Evolutionary conservation across 2,888 invertebrate genomes (phyloP), one percentile per base, ranked within the genome.

Genomic region (Perizoma flavofasciatum): DNA sequence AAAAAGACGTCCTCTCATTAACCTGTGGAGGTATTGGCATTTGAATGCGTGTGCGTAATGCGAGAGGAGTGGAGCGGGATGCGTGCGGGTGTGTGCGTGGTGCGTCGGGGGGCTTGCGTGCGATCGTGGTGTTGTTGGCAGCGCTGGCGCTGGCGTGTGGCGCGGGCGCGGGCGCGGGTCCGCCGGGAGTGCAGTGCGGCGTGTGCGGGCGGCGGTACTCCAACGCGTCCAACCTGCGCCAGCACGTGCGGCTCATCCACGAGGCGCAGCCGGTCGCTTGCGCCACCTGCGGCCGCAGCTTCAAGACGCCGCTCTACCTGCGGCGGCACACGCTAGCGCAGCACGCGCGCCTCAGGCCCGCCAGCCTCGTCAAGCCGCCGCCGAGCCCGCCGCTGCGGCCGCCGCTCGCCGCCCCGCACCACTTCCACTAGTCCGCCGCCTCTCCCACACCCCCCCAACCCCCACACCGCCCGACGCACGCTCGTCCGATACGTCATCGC

Each of bases 271-370:
- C 95, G 90, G 94, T 94, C 71, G 93, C 93, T 80, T 95, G 95
- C 90, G 92, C 92, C 80, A 93, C 94, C 66, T 95, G 95, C 91
- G 95, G 94, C 72, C 95, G 95, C 86, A 93, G 94, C 85, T 95
- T 95, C 93, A 95, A 95, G 93, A 95, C 95, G 77, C 94, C 95
- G 88, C 95, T 95, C 83, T 95, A 95, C 88, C 93, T 95, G 82
- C 95, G 95, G 82, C 95, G 95, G 82, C 95, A 95, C 92, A 94
- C 95, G 85, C 93, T 95, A 76, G 95, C 95, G 88, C 95, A 95
- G 76, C 95, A 95, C 87, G 83, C 86, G 76, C 74, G 79, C 94
- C 83, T 71, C 67, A 55, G 59, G 69, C 61, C 61, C 78, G 73
- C 72, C 66, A 58, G 59, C 45, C 50, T 50, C 77, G 78, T 74